These are phyloP conservation scores for Seriola dumerili DNA, from an alignment of 2,113 vertebrate genomes.

Conservation along the genomic window DNA sequence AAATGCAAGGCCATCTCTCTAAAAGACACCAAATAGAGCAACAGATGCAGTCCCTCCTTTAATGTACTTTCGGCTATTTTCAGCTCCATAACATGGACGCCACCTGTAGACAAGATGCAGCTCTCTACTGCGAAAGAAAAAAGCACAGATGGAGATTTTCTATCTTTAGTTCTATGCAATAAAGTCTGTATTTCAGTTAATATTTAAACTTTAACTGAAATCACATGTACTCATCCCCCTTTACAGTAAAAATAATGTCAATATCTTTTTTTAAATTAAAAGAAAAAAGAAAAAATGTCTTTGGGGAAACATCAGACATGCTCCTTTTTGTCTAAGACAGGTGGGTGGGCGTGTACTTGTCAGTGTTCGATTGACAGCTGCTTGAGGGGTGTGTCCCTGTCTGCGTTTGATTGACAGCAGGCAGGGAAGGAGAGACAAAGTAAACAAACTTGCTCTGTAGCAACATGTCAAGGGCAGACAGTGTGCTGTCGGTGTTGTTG, in stretches of 20 bases:
- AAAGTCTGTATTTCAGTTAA: not conserved
- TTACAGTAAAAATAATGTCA: not conserved
- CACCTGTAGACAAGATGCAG: slow-evolving; percentile 25
- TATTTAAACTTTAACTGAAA: not conserved
- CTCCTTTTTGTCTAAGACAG: not conserved
- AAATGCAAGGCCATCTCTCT: slow-evolving; percentile 22
- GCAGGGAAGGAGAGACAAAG: too few relatives aligned
- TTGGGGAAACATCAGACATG: not conserved
- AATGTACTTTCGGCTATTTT: slow-evolving; percentile 2
- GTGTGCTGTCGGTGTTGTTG: too few relatives aligned
- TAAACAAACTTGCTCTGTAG: not conserved
- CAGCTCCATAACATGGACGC: not conserved
- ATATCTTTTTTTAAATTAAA: not conserved
- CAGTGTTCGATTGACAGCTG: not conserved
- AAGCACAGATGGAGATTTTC: not conserved
- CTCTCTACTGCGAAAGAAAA: not conserved
- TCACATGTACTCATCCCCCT: not conserved
- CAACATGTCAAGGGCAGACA: too few relatives aligned
- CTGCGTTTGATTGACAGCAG: not conserved
- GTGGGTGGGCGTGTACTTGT: not conserved
- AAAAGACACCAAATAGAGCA: slow-evolving; percentile 22
- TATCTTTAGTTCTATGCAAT: not conserved
- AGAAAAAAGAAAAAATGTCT: not conserved
- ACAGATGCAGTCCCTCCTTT: slow-evolving; percentile 10
- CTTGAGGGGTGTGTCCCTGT: not conserved